Evolutionary conservation across 2,797 vertebrate genomes (phyloP), one percentile per base, ranked within the genome.

Genomic region (Muscicapa striata): DNA sequence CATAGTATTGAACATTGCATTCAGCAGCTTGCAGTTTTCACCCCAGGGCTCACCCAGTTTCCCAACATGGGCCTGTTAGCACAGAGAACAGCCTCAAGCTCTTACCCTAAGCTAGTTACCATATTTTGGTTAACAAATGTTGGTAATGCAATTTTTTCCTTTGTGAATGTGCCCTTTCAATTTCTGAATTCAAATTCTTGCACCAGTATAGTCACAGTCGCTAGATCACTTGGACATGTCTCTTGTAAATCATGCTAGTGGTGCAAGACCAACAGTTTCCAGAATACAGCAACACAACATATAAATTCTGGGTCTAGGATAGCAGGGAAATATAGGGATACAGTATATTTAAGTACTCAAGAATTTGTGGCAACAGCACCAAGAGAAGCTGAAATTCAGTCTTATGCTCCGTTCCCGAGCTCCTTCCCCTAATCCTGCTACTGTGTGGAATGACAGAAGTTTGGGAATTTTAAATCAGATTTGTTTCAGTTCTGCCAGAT

Each of bases 61-160:
- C 38, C 36, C 69, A 74, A 30, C 41, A 15, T 3, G 3, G 40
- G 46, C 51, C 40, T 78, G 54, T 78, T 84, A 72, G 45, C 72
- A 58, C 41, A 85, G 45, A 87, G 12, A 20, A 77, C 38, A 67
- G 64, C 75, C 55, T 90, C 74, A 67, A 88, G 62, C 45, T 76
- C 74, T 68, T 61, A 63, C 34, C 15, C 87, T 24, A 64, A 87
- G 21, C 23, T 85, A 80, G 36, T 72, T 59, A 41, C 5, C 6
- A 7, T 45, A n/a, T 68, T 87, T 87, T 75, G 68, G 21, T 80
- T 89, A 85, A 91, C 43, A 93, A 79, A 84, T 93, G 34, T 51
- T 68, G 55, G 51, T 41, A 81, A 70, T 11, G 32, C 24, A 89
- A 19, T 9, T 36, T 81, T 85, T 89, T 84, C 29, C 29, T 48